Evolutionary conservation across 2,888 invertebrate genomes (phyloP).

Genomic region (Caenorhabditis sinica): DNA sequence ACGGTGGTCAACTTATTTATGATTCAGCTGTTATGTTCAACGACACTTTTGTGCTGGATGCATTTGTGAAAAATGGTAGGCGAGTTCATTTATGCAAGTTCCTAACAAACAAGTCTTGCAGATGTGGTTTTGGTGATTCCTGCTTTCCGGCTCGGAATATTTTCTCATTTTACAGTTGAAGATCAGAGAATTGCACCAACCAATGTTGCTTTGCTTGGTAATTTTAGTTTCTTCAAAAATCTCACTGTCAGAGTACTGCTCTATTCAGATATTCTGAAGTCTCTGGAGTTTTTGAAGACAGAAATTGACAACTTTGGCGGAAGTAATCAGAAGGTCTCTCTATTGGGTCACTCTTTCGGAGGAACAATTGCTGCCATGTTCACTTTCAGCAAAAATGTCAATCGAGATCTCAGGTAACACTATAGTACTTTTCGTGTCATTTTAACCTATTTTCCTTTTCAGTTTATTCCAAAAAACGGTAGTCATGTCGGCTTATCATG

Average conservation of each 20-base stretch:
- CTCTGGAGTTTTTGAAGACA: conserved; percentile 54
- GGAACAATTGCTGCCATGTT: conserved; percentile 22
- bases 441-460: neutral
- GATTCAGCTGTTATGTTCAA: conserved; percentile 80
- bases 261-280: conserved; percentile 54
- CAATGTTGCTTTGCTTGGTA: conserved; percentile 74
- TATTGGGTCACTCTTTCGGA: conserved; percentile 61
- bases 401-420: conserved; percentile 27
- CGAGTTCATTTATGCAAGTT: no score
- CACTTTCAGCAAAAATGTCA: neutral
- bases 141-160: conserved; percentile 72
- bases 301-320: conserved; percentile 63
- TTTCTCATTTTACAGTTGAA: conserved; percentile 69
- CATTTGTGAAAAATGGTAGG: conserved; percentile 48
- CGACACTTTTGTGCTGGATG: conserved; percentile 66
- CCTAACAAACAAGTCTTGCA: no score
- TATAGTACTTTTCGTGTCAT: neutral
- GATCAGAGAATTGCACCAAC: conserved; percentile 66
- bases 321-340: conserved; percentile 19
- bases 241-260: no score
- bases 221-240: no score
- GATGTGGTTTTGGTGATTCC: conserved; percentile 75
- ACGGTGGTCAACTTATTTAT: conserved; percentile 76
- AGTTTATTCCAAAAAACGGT: conserved; percentile 58
- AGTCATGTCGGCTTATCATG: conserved; percentile 40